A percentile compares a stretch with the other conserved stretches of the same genome.
Conservation (phyloP, 2,888 invertebrate genomes). For the Drosophila rubida region DNA sequence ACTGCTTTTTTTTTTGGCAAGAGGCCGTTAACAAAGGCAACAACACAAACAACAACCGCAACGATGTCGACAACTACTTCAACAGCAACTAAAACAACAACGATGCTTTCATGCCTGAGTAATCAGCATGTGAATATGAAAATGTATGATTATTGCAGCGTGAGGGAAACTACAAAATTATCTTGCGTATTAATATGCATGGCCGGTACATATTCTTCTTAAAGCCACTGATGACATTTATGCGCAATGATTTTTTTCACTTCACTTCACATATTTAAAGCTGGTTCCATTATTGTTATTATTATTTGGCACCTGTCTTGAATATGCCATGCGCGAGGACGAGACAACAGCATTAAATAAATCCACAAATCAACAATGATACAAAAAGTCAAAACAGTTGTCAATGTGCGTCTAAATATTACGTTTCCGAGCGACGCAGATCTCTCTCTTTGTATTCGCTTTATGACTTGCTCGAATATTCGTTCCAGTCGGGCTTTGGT, state of each 20-base stretch:
- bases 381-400: slow-evolving; percentile 37
- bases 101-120: slow-evolving; percentile 27
- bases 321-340: slow-evolving; percentile 14
- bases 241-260: slow-evolving; percentile 19
- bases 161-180: slow-evolving; percentile 12
- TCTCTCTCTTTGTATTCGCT: slow-evolving; percentile 3
- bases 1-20: slow-evolving; percentile 25
- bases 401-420: slow-evolving; percentile 27
- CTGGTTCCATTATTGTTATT: slow-evolving; percentile 8
- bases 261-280: slow-evolving; percentile 1
- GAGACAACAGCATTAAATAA: slow-evolving; percentile 19
- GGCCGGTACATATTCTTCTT: slow-evolving; percentile 1
- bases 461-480: slow-evolving; percentile 8
- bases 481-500: slow-evolving; percentile 19
- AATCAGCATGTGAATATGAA: slow-evolving; percentile 29
- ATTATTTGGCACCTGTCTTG: slow-evolving; percentile 35
- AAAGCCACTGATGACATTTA: slow-evolving; percentile 18
- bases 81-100: slow-evolving; percentile 6
- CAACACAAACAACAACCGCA: slow-evolving; percentile 15
- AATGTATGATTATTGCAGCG: slow-evolving; percentile 11
- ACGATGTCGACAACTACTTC: slow-evolving; percentile 13
- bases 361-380: slow-evolving; percentile 3
- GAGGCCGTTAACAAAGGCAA: slow-evolving; percentile 12
- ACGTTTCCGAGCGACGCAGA: slow-evolving; percentile 29
- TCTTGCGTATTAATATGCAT: slow-evolving; percentile 29